A percentile compares a stretch with the other conserved stretches of the same genome.
These are phyloP conservation scores for Pristionchus japonicus DNA, from an alignment of 2,888 invertebrate species.

Conservation along the genomic window DNA sequence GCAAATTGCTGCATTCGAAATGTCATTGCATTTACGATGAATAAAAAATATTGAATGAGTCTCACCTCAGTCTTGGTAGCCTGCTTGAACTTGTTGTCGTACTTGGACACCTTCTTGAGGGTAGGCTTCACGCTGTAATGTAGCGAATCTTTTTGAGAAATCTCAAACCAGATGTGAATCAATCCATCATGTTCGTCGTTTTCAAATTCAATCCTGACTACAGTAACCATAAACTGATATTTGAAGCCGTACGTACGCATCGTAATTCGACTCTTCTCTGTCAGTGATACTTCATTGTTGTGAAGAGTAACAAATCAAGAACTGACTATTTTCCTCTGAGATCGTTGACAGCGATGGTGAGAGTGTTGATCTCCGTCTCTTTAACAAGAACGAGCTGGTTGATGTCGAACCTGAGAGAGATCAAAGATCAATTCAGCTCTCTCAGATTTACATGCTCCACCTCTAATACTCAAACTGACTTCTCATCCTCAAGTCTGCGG, in stretches of 20 bases:
- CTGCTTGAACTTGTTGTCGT: conserved; percentile 87
- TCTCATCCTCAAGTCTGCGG: conserved; percentile 44
- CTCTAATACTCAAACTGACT: conserved; percentile 30
- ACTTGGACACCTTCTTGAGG: conserved; percentile 98
- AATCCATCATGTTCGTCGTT: background rate
- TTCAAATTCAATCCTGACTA: background rate
- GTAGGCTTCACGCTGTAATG: conserved; percentile 64
- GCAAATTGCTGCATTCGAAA: background rate
- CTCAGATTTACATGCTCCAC: background rate
- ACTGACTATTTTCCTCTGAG: conserved; percentile 95
- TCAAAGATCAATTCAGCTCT: conserved; percentile 31
- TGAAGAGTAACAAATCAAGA: background rate
- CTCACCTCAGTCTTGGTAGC: conserved; percentile 54
- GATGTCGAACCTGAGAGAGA: conserved; percentile 18
- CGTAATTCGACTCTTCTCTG: background rate
- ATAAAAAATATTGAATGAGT: too few relatives aligned
- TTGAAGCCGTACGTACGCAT: background rate
- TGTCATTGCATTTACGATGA: background rate
- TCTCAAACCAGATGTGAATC: too few relatives aligned
- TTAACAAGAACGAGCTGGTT: conserved; percentile 40
- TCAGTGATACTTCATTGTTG: background rate
- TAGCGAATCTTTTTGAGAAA: too few relatives aligned
- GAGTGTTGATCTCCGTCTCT: conserved; percentile 88
- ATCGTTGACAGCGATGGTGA: conserved; percentile 99
- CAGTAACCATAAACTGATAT: background rate